Evolutionary conservation across 2,113 vertebrate genomes (phyloP), one percentile per base, ranked within the genome.

Genomic region (Corvus moneduloides): DNA sequence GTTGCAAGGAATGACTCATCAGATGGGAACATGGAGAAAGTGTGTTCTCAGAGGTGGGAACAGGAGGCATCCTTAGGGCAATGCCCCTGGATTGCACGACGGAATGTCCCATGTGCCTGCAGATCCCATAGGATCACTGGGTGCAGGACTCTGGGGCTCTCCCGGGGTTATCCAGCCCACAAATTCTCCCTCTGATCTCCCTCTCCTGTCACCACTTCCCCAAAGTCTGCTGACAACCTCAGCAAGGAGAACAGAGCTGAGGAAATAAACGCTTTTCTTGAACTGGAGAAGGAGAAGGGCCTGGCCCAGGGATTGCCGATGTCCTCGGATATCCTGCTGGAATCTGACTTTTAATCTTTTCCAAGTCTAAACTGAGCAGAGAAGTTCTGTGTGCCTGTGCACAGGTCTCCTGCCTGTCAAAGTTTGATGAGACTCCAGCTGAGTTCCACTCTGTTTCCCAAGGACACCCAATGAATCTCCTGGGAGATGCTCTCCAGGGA

Each of bases 71-170:
- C 33, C 27, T 72, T 37, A 2, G 4, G 62, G 33, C 26, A 63
- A 7, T 16, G 27, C 2, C 26, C 13, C 23, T 51, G 62, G 18
- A 15, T 26, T 54, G 27, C 35, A 39, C 0, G 0, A 84, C 41
- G 10, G 32, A 64, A 30, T 44, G 13, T 9, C 20, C 39, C 6
- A 4, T 6, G 20, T 37, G 11, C 9, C 21, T 10, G 32, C 64
- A 49, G 33, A 49, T 22, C 20, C 24, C 19, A 32, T 6, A 23
- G 35, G 32, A 68, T n/a, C 1, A 0, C 35, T 58, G 61, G 10
- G 9, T 46, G 7, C 35, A 67, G 62, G 43, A 5, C 15, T 66
- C 46, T 24, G 39, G 15, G 55, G 9, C 24, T 59, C 46, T 49
- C 33, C 68, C 2, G 6, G 28, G 5, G 13, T 62, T 41, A 23